Evolutionary conservation across 2,797 vertebrate species (phyloP), one percentile per base, ranked within the genome.

Genomic region (Molossus alvarezi): DNA sequence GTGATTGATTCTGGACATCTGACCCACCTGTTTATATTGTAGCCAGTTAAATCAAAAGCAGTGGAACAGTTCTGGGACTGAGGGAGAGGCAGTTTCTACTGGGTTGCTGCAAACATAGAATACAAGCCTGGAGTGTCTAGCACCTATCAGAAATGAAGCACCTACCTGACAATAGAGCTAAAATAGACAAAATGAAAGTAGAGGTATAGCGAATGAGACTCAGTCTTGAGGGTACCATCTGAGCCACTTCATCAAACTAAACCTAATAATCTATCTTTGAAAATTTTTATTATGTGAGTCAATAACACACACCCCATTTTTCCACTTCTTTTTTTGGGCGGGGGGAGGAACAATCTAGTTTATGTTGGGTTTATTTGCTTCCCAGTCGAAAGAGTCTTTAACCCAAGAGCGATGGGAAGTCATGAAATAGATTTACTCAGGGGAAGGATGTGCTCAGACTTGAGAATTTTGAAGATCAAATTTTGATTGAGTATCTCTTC

Each of bases 401-500:
- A 73, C 9, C 29, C 72, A 91, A 87, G 51, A 82, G 37, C 55
- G 64, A 53, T 27, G 48, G 12, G 33, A 76, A 57, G 3, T 71
- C 21, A 86, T 5, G 33, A 48, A 85, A 48, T 69, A 29, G 4
- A 69, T 82, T 79, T 86, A 76, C 76, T 73, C 58, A 23, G 33
- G n/a, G 12, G 17, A 33, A 27, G 14, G 20, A 51, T 41, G 9
- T 81, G 73, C 60, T 86, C 27, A 92, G 20, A 73, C 45, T 55
- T 89, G 79, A 73, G 79, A 75, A 48, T 83, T 95, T 81, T 57
- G 75, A 87, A 81, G 58, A 73, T 8, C 3, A 37, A 27, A 10
- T 55, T 93, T 87, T 75, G 57, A 62, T 25, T 37, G 69, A 92
- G 15, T 88, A 90, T 53, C 64, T 91, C 60, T 60, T 80, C 20